Base-by-base conservation (phyloP, 2,113 vertebrate species). In the Asarcornis scutulata region DNA sequence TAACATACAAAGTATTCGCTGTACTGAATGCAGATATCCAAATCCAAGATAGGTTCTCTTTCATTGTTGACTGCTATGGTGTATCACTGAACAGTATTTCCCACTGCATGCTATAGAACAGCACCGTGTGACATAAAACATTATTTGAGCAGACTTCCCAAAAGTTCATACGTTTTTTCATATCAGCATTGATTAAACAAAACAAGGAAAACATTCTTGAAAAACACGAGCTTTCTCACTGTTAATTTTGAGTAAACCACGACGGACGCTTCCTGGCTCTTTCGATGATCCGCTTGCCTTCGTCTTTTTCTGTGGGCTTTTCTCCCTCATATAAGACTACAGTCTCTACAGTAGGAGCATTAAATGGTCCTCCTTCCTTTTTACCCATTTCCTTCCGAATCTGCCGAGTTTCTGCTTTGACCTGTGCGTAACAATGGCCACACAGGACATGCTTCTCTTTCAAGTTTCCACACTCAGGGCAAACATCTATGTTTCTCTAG, bases 401-500 rank as follows among this genome's bases (percentile, higher is more conserved):
- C 83, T 96, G 77, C 17, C 17, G 38, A 1, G 99, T 99, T 97
- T 99, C 99, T 82, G 71, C 97, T 87, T 97, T 83, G 50, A 99
- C 98, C 66, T 99, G 99, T 25, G 97, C 95, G 2, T 99, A 99
- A 97, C 99, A 99, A 86, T 98, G 99, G 83, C 98, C 98, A 96
- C 99, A 99, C 79, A 99, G 97, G 62, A 98, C 40, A 0, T 99
- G 99, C 62, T 99, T 99, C 98, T 98, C 98, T 95, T 99, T 99
- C 95, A 99, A 75, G 94, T 99, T 98, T 80, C 99, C 99, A 94
- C 99, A 99, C 90, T 99, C 98, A 27, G 94, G 98, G 96, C 99
- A 99, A 1, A 98, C 86, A 44, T 99, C 99, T 50, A 99, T 98
- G 96, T 99, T 99, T 40, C 55, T 98, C 99, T 99, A 84, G 71